Conservation (phyloP, 2,888 invertebrate species). For the Auanema freiburgensis region DNA sequence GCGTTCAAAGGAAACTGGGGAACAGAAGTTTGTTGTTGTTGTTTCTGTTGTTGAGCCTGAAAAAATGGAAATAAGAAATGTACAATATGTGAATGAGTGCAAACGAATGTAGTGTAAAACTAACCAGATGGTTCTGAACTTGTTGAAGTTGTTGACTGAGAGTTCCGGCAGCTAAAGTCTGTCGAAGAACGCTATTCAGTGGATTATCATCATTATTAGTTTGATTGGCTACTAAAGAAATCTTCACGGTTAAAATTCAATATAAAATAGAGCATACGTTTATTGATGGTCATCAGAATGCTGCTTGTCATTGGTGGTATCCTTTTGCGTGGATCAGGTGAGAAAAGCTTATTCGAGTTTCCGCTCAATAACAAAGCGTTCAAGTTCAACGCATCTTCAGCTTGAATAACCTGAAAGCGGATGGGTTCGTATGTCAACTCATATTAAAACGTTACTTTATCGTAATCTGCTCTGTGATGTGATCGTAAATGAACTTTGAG, state of each 20-base stretch:
- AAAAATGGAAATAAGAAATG: slow-evolving; percentile 7
- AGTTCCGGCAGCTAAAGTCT: slow-evolving; percentile 43
- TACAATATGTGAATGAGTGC: too few species aligned
- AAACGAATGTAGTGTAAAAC: background rate
- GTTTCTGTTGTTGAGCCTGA: slow-evolving; percentile 23
- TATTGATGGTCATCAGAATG: slow-evolving; percentile 51
- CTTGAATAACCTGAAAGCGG: slow-evolving; percentile 50
- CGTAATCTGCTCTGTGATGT: slow-evolving; percentile 54
- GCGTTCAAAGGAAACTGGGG: slow-evolving; percentile 40
- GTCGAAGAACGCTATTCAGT: slow-evolving; percentile 43
- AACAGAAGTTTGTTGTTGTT: slow-evolving; percentile 27
- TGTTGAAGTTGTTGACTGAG: slow-evolving; percentile 40
- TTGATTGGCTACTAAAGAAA: slow-evolving; percentile 42
- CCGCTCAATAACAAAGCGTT: slow-evolving; percentile 47
- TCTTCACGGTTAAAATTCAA: background rate
- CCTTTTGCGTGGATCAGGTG: slow-evolving; percentile 35
- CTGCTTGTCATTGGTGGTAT: slow-evolving; percentile 52
- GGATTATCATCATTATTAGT: slow-evolving; percentile 36
- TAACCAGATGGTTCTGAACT: slow-evolving; percentile 27
- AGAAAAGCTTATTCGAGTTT: slow-evolving; percentile 39
- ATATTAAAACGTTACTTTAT: slow-evolving; percentile 37
- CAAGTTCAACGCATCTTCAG: slow-evolving; percentile 53
- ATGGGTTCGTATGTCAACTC: background rate
- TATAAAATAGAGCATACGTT: slow-evolving; percentile 37
- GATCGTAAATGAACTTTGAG: slow-evolving; percentile 58